phyloP scores from a whole-genome alignment of 2,888 invertebrate species.

The Drosophila acutilabella region DNA sequence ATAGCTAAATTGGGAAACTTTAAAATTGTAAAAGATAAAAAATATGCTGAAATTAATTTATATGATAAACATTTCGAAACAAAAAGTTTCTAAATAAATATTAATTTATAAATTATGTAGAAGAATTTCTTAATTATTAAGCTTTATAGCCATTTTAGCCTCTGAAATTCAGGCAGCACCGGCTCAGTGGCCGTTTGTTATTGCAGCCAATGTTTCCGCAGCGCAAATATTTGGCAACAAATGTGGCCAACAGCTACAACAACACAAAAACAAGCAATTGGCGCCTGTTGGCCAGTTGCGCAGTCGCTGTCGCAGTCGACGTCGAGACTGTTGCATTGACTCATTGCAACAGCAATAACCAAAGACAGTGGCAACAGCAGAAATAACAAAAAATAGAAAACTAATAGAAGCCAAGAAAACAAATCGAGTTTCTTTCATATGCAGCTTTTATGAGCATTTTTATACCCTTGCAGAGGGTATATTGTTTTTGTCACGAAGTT shows the following conservation, averaged over 20 bases:
- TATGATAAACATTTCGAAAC: no score
- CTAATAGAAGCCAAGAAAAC: neutral
- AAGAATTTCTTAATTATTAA: no score
- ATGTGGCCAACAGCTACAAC: conserved; percentile 34
- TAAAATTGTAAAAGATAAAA: neutral
- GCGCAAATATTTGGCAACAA: conserved; percentile 69
- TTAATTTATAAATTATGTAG: no score
- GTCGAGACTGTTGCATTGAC: conserved; percentile 48
- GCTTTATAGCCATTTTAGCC: neutral
- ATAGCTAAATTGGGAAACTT: neutral
- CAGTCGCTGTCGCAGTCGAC: conserved; percentile 34
- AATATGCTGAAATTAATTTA: no score
- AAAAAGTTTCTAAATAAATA: no score
- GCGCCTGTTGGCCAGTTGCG: conserved; percentile 53
- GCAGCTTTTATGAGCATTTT: conserved; percentile 33
- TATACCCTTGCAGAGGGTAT: no score
- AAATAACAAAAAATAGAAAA: conserved; percentile 8
- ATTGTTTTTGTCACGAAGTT: no score
- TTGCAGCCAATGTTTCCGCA: conserved; percentile 56
- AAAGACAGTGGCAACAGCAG: conserved; percentile 34
- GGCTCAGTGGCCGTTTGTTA: conserved; percentile 16
- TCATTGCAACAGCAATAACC: conserved; percentile 52
- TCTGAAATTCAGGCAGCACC: conserved; percentile 7
- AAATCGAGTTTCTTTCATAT: conserved; percentile 43
- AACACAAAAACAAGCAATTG: conserved; percentile 24